Base-by-base conservation (phyloP, 2,888 invertebrate species). In the Caenorhabditis sp. region DNA sequence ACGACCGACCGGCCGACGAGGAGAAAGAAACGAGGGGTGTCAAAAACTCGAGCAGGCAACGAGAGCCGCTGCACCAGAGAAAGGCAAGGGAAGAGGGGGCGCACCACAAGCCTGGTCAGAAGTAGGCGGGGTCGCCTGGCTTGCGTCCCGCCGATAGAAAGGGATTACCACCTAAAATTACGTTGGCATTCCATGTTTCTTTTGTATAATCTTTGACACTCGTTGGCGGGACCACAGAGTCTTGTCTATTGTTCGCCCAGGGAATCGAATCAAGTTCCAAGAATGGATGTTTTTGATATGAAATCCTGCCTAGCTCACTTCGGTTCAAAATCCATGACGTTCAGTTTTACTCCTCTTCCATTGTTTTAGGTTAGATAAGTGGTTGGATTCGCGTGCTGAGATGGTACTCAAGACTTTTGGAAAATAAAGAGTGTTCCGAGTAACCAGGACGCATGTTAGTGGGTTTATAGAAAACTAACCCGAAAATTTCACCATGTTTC, bases 11-110 rank as follows among this genome's bases (percentile, higher is more conserved):
- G 19, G 47, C n/a, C 47, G 26, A 49, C 49, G 22, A 5, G 51
- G 47, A 24, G n/a, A 63, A 63, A 63, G 47, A 61, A 61, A 41
- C 31, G 76, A 61, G 26, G 79, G 61, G 79, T 79, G 79, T 79
- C 70, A 79, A 79, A 77, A 79, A 79, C 79, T 79, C n/a, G 70
- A 79, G 79, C 79, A 79, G 70, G 79, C 79, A 70, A 56, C 64
- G 79, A 79, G 79, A 79, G 79, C 54, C 49, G 54, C 68, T 35
- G 68, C 61, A 49, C 70, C 24, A 63, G 47, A 70, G 49, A 35
- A 61, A 26, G 69, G 69, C 64, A 69, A 31, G 54, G 35, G 59
- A 47, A 38, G 38, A 64, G 59, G 64, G 14, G n/a, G n/a, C n/a
- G n/a, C n/a, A n/a, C 31, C 10, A 38, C 38, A 77, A 70, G 70